Percentiles rank a stretch among this genome's conserved stretches.
Conservation (phyloP, 2,888 invertebrate species). For the Arge pagana region DNA sequence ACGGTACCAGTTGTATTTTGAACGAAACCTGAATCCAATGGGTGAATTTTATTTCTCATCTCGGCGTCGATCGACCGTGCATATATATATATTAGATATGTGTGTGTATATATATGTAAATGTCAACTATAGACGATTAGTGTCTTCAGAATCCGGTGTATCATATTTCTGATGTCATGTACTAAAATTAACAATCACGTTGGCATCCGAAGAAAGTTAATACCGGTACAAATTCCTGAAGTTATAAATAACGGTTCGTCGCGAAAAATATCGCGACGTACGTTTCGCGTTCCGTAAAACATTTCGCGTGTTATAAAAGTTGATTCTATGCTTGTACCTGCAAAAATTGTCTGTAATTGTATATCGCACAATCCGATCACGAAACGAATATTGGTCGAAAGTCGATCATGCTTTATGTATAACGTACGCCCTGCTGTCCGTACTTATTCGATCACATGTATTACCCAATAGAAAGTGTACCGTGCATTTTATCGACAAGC, state of each 20-base stretch:
- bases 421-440: constrained; percentile 29
- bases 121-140: neutral
- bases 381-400: constrained; percentile 35
- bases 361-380: constrained; percentile 10
- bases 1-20: too few species aligned
- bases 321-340: too few species aligned
- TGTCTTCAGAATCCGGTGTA: neutral
- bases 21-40: neutral
- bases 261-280: neutral
- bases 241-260: neutral
- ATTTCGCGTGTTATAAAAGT: too few species aligned
- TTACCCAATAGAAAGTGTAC: constrained; percentile 45
- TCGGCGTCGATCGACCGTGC: neutral
- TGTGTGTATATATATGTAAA: neutral
- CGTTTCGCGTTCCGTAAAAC: too few species aligned
- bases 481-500: neutral
- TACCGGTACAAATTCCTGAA: too few species aligned
- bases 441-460: constrained; percentile 38
- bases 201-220: neutral
- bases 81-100: neutral
- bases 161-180: neutral
- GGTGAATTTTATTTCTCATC: neutral
- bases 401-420: constrained; percentile 46
- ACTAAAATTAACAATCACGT: neutral
- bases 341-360: too few species aligned